These are phyloP conservation scores for Uloborus diversus DNA, from an alignment of 1,140 invertebrate species.

Conservation along the genomic window DNA sequence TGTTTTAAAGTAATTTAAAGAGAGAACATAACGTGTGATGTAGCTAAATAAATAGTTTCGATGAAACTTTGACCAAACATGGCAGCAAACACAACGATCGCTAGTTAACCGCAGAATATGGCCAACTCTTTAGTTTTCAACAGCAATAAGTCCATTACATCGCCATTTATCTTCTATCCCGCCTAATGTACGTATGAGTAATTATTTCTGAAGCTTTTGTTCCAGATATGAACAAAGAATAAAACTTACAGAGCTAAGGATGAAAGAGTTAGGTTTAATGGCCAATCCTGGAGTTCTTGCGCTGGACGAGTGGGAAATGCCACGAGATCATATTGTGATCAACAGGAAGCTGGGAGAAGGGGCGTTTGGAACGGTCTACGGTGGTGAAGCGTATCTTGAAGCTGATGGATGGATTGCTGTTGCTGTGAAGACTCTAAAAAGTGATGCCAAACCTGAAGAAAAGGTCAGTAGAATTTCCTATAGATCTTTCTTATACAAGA, in stretches of 20 bases:
- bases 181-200: too few species aligned
- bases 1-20: too few species aligned
- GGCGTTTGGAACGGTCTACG: constrained; percentile 89
- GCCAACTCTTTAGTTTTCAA: neutral
- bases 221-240: constrained; percentile 51
- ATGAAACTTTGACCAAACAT: too few species aligned
- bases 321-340: constrained; percentile 84
- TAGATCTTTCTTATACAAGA: too few species aligned
- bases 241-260: constrained; percentile 47
- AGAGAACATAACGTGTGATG: too few species aligned
- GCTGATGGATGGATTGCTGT: constrained; percentile 82
- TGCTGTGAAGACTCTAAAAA: constrained; percentile 90
- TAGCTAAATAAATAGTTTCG: too few species aligned
- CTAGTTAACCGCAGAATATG: neutral
- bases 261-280: constrained; percentile 54
- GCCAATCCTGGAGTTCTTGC: constrained; percentile 14
- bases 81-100: too few species aligned
- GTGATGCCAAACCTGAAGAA: constrained; percentile 82
- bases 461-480: constrained; percentile 68
- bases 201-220: too few species aligned
- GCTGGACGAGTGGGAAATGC: constrained; percentile 89
- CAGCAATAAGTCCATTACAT: too few species aligned
- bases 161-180: too few species aligned
- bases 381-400: constrained; percentile 79
- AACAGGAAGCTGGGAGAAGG: constrained; percentile 88